Percentiles rank a stretch among this genome's conserved stretches.
Conservation (phyloP, 2,113 vertebrate genomes). For the Planiliza haematocheilus region DNA sequence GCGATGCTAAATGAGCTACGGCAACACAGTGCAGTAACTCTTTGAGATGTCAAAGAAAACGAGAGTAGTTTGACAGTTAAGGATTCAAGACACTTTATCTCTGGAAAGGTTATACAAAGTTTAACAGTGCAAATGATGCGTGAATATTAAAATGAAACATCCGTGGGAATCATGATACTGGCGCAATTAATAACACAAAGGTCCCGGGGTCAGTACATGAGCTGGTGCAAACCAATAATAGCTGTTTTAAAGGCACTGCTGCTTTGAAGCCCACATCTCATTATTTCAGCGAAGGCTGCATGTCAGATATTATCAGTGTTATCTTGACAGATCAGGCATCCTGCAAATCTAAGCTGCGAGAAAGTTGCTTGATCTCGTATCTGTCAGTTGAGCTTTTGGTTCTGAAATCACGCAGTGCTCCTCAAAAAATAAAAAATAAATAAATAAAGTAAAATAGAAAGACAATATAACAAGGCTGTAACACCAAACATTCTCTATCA, state of each 20-base stretch:
- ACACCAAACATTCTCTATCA: neutral
- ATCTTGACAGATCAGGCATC: conserved; percentile 1
- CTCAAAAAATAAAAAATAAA: neutral
- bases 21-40: conserved; percentile 4
- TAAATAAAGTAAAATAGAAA: too few species aligned
- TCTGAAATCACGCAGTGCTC: neutral
- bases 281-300: conserved; percentile 5
- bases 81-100: neutral
- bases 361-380: neutral
- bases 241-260: neutral
- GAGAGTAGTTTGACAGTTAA: conserved; percentile 2
- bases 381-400: conserved; percentile 12
- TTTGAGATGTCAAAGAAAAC: conserved; percentile 2
- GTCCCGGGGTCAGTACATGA: neutral
- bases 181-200: conserved; percentile 13
- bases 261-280: conserved; percentile 6
- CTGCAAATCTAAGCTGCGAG: neutral
- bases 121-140: conserved; percentile 12
- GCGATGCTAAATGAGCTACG: neutral
- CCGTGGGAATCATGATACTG: neutral
- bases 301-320: conserved; percentile 17
- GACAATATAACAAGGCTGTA: neutral
- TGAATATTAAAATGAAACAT: neutral
- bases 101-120: conserved; percentile 12
- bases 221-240: neutral